A percentile compares a stretch with the other conserved stretches of the same genome.
Conservation (phyloP, 2,888 invertebrate species). For the Deroplatys truncata region DNA sequence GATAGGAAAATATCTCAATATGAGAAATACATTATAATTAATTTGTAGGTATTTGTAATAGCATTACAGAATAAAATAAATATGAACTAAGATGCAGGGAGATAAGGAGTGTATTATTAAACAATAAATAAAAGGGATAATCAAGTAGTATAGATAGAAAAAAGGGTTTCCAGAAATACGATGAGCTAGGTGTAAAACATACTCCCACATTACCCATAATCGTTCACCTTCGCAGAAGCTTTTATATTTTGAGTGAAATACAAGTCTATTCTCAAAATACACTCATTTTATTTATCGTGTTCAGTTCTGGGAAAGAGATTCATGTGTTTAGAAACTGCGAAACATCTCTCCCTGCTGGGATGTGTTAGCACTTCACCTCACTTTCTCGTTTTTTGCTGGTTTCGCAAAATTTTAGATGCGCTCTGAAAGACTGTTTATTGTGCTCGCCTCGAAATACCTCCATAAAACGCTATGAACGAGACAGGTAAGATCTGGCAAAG, state of each 20-base stretch:
- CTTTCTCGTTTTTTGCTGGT: background rate
- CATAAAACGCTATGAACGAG: background rate
- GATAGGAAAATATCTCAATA: too few relatives aligned
- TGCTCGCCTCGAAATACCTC: background rate
- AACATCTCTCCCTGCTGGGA: background rate
- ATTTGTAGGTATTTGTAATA: too few relatives aligned
- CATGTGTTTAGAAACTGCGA: background rate
- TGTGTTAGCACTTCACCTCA: background rate
- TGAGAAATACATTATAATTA: too few relatives aligned
- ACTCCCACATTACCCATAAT: background rate
- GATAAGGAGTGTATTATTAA: too few relatives aligned
- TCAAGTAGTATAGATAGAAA: background rate
- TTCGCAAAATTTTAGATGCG: background rate
- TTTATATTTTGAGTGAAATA: background rate
- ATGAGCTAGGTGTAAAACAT: background rate
- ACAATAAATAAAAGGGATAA: too few relatives aligned
- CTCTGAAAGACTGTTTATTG: background rate
- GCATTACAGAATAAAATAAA: too few relatives aligned
- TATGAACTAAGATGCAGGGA: too few relatives aligned
- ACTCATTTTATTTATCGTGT: background rate
- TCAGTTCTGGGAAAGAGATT: background rate
- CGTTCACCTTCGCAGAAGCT: background rate
- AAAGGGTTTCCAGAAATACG: background rate
- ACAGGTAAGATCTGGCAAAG: background rate
- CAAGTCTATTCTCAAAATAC: background rate